phyloP scores from a whole-genome alignment of 2,797 vertebrate genomes.

The Lacerta bilineata region DNA sequence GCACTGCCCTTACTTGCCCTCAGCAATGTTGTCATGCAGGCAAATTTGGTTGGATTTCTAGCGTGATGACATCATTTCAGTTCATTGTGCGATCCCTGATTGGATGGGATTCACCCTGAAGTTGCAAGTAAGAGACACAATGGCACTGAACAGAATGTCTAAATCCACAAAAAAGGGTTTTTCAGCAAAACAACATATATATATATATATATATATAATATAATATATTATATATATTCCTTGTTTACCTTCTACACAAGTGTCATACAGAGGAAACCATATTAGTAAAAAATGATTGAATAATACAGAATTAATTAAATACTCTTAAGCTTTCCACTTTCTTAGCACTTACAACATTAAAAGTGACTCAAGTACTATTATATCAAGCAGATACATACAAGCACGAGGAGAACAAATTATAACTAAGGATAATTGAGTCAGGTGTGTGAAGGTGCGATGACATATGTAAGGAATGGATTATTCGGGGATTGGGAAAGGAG shows the following conservation, averaged over 20 bases:
- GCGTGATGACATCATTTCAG: not conserved
- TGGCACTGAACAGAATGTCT: not conserved
- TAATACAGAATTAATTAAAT: constrained; percentile 77
- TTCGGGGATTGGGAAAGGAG: constrained; percentile 51
- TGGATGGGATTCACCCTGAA: not conserved
- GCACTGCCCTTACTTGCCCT: not conserved
- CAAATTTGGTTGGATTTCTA: not conserved
- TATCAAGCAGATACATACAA: constrained; percentile 69
- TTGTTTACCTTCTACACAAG: constrained; percentile 66
- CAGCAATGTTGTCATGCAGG: not conserved
- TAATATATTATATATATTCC: constrained; percentile 5
- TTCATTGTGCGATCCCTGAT: not conserved
- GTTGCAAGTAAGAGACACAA: not conserved
- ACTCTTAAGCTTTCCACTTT: constrained; percentile 52
- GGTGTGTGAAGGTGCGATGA: constrained; percentile 72
- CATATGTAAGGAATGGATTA: constrained; percentile 65
- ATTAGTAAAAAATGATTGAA: constrained; percentile 61
- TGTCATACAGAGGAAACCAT: constrained; percentile 61
- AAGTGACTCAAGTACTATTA: constrained; percentile 59
- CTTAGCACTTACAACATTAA: constrained; percentile 63
- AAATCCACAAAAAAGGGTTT: not conserved
- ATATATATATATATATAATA: no score
- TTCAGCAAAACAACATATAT: no score
- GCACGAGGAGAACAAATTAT: constrained; percentile 68
- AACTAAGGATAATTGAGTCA: constrained; percentile 73